Conservation (phyloP, 2,888 invertebrate genomes). For the Iselma pallidipennis region DNA sequence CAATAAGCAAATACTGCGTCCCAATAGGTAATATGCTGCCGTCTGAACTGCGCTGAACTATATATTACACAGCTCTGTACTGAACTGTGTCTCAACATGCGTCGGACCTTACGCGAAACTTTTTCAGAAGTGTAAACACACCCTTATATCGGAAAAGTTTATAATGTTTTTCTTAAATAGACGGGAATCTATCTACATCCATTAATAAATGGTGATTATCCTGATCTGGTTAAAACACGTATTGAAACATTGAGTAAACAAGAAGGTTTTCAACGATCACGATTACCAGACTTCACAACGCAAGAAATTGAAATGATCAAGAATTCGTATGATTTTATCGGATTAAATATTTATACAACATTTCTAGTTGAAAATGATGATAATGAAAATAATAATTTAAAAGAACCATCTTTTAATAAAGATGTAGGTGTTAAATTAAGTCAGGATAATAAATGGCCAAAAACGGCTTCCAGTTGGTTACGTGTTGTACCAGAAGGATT, state of each 20-base stretch:
- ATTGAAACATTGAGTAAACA: conserved; percentile 28
- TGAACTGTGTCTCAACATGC: too few relatives aligned
- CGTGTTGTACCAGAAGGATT: conserved; percentile 62
- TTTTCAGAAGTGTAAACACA: background rate
- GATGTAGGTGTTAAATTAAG: conserved; percentile 64
- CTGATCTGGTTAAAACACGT: conserved; percentile 30
- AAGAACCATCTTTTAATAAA: conserved; percentile 63
- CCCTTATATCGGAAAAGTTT: background rate
- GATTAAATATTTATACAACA: conserved; percentile 32
- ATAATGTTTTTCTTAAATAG: conserved; percentile 11
- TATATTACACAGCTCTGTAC: too few relatives aligned
- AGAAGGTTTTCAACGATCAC: conserved; percentile 34
- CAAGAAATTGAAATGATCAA: conserved; percentile 27
- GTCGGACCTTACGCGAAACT: too few relatives aligned
- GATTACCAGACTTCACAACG: conserved; percentile 29
- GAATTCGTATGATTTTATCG: conserved; percentile 35
- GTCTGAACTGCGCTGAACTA: too few relatives aligned
- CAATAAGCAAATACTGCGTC: too few relatives aligned
- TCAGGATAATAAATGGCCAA: conserved; percentile 65
- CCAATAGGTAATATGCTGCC: too few relatives aligned
- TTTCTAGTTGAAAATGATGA: conserved; percentile 23
- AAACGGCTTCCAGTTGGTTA: conserved; percentile 35
- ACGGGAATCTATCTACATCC: conserved; percentile 33
- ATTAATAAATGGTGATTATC: conserved; percentile 38
- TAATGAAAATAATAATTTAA: background rate